Evolutionary conservation across 2,113 vertebrate species (phyloP).

Genomic region (Limanda limanda): DNA sequence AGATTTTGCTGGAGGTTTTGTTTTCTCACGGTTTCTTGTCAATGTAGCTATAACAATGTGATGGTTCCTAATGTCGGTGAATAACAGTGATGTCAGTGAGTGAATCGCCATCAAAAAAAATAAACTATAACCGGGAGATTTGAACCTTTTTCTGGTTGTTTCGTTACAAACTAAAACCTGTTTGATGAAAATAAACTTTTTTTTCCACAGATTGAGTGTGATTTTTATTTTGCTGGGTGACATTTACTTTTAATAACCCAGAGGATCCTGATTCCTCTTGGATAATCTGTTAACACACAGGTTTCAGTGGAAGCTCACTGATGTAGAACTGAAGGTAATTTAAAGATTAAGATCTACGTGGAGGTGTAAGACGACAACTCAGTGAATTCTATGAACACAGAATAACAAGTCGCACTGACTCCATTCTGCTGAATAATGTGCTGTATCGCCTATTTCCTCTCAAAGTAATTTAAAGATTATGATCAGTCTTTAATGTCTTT

Average conservation of each 20-base stretch:
- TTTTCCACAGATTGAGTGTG: neutral
- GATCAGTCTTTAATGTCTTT: neutral
- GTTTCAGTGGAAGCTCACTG: too few species aligned
- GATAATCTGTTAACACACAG: too few species aligned
- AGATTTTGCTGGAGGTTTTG: neutral
- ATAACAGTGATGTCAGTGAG: slow-evolving; percentile 55
- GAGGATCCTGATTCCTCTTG: too few species aligned
- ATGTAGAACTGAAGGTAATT: too few species aligned
- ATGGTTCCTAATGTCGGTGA: slow-evolving; percentile 40
- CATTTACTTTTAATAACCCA: neutral
- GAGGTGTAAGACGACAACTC: neutral
- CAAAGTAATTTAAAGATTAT: slow-evolving; percentile 33
- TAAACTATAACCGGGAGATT: slow-evolving; percentile 14
- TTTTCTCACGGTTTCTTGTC: neutral
- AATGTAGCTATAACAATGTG: slow-evolving; percentile 36
- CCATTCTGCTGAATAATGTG: slow-evolving; percentile 7
- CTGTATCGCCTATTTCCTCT: neutral
- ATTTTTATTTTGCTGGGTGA: neutral
- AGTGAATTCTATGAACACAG: neutral
- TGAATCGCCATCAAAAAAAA: slow-evolving; percentile 13
- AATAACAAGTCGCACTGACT: neutral
- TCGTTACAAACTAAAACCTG: slow-evolving; percentile 46
- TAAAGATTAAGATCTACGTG: too few species aligned
- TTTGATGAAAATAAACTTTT: slow-evolving; percentile 54
- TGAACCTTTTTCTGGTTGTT: slow-evolving; percentile 32